phyloP scores from a whole-genome alignment of 2,797 vertebrate genomes.

The Nannoperca obscura region DNA sequence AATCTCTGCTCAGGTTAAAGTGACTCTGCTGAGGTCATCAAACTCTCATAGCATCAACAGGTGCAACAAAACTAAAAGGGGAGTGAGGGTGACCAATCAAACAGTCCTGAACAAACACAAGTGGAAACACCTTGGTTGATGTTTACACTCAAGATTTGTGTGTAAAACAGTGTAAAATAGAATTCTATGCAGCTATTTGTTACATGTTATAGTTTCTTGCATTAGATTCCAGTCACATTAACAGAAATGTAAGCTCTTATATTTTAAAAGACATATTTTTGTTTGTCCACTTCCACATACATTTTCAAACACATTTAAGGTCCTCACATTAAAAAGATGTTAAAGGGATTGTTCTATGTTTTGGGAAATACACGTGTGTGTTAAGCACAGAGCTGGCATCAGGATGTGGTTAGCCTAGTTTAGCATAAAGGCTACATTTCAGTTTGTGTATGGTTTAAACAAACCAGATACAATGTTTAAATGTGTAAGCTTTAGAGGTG shows the following conservation, averaged over 20 bases:
- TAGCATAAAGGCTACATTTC: neutral
- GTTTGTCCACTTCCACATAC: neutral
- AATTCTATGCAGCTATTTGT: neutral
- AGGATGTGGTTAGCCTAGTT: slow-evolving; percentile 1
- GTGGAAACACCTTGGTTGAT: neutral
- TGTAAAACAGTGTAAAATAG: neutral
- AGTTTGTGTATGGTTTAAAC: neutral
- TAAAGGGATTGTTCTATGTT: too few relatives aligned
- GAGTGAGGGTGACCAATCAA: slow-evolving; percentile 8
- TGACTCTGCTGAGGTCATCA: neutral
- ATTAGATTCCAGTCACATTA: neutral
- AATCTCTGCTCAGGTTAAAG: slow-evolving; percentile 7
- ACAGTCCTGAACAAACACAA: neutral
- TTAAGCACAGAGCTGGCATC: neutral
- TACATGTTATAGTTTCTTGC: neutral
- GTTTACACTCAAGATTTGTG: neutral
- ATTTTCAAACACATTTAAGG: neutral
- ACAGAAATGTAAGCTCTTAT: neutral
- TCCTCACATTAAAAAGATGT: too few relatives aligned
- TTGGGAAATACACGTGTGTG: too few relatives aligned
- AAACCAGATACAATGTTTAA: neutral
- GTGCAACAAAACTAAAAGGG: neutral
- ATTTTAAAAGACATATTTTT: neutral
- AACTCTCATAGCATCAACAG: neutral
- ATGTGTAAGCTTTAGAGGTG: neutral